phyloP scores from a whole-genome alignment of 1,140 invertebrate genomes.

The Mesaphorura yosii region DNA sequence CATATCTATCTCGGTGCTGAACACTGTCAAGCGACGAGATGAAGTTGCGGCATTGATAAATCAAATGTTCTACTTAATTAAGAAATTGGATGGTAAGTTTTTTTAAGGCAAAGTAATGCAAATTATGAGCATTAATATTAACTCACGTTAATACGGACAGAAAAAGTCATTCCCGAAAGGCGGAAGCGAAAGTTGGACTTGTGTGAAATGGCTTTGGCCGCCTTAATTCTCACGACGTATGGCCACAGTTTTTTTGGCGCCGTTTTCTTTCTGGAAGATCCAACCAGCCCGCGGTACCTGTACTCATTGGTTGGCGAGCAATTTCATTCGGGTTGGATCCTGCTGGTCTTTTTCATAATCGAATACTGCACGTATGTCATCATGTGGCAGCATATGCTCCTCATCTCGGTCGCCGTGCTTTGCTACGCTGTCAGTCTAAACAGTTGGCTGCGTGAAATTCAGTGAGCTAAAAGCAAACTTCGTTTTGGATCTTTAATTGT shows the following conservation, averaged over 20 bases:
- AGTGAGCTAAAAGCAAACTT: slow-evolving; percentile 1
- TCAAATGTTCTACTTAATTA: neutral
- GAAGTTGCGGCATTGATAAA: slow-evolving; percentile 1
- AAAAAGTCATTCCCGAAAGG: neutral
- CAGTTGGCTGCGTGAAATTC: neutral
- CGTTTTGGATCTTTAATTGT: neutral
- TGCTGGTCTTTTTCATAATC: neutral
- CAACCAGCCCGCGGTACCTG: neutral
- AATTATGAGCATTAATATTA: no score
- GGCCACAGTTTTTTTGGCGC: no score
- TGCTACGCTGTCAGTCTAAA: neutral
- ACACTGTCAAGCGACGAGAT: neutral
- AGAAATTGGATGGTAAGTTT: neutral
- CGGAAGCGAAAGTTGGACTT: no score
- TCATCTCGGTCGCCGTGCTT: neutral
- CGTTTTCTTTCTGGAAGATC: neutral
- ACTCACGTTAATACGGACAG: no score
- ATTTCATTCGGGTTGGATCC: neutral
- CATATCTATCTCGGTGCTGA: neutral
- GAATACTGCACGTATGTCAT: slow-evolving; percentile 2
- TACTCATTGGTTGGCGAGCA: neutral
- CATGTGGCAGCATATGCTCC: neutral
- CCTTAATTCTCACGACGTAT: no score
- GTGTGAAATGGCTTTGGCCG: no score
- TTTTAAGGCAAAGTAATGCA: neutral